phyloP scores from a whole-genome alignment of 2,888 invertebrate genomes.

The Tetragonisca angustula region DNA sequence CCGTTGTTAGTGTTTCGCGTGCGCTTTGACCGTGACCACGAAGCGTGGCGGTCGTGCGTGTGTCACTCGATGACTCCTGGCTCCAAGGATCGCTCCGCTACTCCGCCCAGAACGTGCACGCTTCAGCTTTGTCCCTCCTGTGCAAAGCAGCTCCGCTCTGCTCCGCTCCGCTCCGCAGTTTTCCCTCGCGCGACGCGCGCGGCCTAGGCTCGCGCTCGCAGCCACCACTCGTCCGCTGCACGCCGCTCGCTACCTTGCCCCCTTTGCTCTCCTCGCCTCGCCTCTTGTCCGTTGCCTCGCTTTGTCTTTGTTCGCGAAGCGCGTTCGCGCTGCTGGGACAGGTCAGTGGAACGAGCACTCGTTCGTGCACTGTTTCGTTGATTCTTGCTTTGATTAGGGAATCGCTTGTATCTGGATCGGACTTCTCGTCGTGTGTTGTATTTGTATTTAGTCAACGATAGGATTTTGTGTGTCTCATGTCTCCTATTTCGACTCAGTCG shows the following conservation, averaged over 20 bases:
- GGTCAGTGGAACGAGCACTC: slow-evolving; percentile 47
- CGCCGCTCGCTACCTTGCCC: slow-evolving; percentile 28
- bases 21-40: slow-evolving; percentile 82
- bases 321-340: slow-evolving; percentile 17
- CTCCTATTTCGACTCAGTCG: no score
- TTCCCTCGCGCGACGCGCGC: slow-evolving; percentile 35
- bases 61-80: slow-evolving; percentile 82
- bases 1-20: slow-evolving; percentile 72
- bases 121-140: slow-evolving; percentile 42
- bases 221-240: slow-evolving; percentile 44
- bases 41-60: slow-evolving; percentile 83
- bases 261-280: background rate
- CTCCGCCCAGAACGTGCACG: slow-evolving; percentile 82
- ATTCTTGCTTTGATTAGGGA: no score
- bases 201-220: slow-evolving; percentile 42
- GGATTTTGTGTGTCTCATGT: no score
- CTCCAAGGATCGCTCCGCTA: slow-evolving; percentile 75
- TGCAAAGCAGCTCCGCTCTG: background rate
- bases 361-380: background rate
- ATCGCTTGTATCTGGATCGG: no score
- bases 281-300: slow-evolving; percentile 15
- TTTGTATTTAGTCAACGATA: no score
- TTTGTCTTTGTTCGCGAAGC: slow-evolving; percentile 26
- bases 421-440: no score
- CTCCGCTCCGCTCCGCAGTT: background rate